phyloP scores from a whole-genome alignment of 2,888 invertebrate genomes.

The Drosophila niveifrons region DNA sequence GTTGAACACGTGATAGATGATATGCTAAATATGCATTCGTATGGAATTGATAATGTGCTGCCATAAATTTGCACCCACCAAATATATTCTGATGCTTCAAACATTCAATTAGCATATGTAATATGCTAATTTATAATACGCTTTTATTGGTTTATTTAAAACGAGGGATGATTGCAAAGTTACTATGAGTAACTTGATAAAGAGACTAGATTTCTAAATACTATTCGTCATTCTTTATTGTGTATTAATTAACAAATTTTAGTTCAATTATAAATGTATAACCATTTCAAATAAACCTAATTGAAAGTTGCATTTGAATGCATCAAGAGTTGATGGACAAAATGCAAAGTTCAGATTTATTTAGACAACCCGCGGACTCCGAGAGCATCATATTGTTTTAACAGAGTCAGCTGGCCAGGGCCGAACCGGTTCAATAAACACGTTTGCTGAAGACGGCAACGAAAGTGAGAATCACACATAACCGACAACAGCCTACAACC shows the following conservation, averaged over 20 bases:
- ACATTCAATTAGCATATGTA: slow-evolving; percentile 59
- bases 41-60: slow-evolving; percentile 24
- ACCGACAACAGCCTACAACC: background rate
- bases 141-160: background rate
- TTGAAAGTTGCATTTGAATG: background rate
- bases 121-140: background rate
- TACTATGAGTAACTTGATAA: no score
- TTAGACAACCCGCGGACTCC: background rate
- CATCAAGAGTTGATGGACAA: background rate
- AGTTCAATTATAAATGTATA: background rate
- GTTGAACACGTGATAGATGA: slow-evolving; percentile 55
- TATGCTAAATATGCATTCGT: slow-evolving; percentile 6
- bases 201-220: no score
- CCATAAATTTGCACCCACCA: slow-evolving; percentile 56
- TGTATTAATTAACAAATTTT: background rate
- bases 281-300: background rate
- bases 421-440: slow-evolving; percentile 58
- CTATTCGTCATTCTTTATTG: background rate
- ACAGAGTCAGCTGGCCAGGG: slow-evolving; percentile 60
- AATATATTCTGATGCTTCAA: slow-evolving; percentile 55
- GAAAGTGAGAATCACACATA: slow-evolving; percentile 67
- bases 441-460: slow-evolving; percentile 41
- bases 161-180: background rate
- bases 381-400: slow-evolving; percentile 25
- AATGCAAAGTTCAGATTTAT: background rate